Evolutionary conservation across 2,888 invertebrate species (phyloP).

Genomic region (Lissocephala sabroskyi): DNA sequence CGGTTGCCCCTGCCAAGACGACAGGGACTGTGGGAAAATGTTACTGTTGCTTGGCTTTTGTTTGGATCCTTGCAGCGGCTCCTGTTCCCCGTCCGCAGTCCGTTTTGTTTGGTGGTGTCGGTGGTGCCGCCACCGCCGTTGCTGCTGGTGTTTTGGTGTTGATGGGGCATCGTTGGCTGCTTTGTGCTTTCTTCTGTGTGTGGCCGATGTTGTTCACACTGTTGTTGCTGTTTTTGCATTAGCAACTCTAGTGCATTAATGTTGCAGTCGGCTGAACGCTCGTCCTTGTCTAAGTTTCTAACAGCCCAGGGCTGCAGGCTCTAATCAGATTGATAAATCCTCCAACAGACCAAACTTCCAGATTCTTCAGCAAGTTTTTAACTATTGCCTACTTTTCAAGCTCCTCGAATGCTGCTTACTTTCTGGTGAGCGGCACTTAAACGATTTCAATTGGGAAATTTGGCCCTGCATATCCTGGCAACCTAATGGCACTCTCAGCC

Average conservation of each 20-base stretch:
- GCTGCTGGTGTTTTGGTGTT: slow-evolving; percentile 18
- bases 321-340: no score
- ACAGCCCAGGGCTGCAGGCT: background rate
- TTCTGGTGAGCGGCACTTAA: no score
- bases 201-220: slow-evolving; percentile 15
- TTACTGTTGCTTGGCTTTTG: slow-evolving; percentile 55
- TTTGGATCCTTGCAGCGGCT: slow-evolving; percentile 9
- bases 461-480: no score
- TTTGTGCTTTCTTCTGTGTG: background rate
- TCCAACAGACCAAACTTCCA: no score
- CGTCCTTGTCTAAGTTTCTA: background rate
- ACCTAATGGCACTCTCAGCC: no score
- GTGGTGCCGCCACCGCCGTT: no score
- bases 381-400: no score
- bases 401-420: no score
- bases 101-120: background rate
- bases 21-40: slow-evolving; percentile 6
- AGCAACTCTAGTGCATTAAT: slow-evolving; percentile 51
- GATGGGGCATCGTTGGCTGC: slow-evolving; percentile 5
- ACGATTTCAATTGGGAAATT: no score
- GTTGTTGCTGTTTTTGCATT: slow-evolving; percentile 31
- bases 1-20: slow-evolving; percentile 2
- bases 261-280: slow-evolving; percentile 21
- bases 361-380: no score
- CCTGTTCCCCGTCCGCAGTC: background rate